Conservation (phyloP, 2,797 vertebrate species). For the Meda fulgida region DNA sequence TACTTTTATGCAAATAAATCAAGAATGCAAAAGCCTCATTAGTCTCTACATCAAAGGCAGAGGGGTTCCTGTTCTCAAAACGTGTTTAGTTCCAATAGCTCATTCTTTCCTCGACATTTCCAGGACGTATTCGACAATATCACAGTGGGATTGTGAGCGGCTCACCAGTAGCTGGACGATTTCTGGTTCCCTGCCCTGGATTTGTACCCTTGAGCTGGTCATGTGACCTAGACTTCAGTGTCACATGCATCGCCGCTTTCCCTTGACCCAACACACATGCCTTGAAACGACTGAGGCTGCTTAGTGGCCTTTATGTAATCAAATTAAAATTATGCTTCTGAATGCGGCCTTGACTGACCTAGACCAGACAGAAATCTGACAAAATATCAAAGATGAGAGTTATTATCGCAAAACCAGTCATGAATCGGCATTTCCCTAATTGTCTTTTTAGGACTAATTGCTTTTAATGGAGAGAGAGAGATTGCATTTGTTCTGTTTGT, state of each 20-base stretch:
- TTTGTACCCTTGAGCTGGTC: slow-evolving; percentile 29
- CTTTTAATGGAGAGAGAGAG: neutral
- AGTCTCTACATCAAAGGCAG: slow-evolving; percentile 73
- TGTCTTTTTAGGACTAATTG: slow-evolving; percentile 18
- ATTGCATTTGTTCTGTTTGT: slow-evolving; percentile 40
- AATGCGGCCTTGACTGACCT: slow-evolving; percentile 14
- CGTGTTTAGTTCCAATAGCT: neutral
- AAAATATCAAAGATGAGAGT: neutral
- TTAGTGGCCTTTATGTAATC: slow-evolving; percentile 11
- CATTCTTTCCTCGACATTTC: neutral
- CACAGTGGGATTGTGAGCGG: slow-evolving; percentile 25
- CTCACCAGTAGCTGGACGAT: slow-evolving; percentile 24
- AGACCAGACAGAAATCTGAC: neutral
- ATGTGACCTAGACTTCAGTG: slow-evolving; percentile 17
- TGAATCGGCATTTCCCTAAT: neutral
- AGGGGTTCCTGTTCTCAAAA: slow-evolving; percentile 30
- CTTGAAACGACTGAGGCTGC: slow-evolving; percentile 1
- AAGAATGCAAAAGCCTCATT: slow-evolving; percentile 55
- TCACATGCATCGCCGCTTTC: neutral
- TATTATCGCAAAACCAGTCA: neutral
- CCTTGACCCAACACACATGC: slow-evolving; percentile 33
- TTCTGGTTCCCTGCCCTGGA: slow-evolving; percentile 14
- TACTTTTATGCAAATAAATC: slow-evolving; percentile 53
- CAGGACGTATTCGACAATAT: neutral
- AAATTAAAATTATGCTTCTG: neutral